phyloP scores from a whole-genome alignment of 1,140 invertebrate species.

The Drosophila nebulosa region DNA sequence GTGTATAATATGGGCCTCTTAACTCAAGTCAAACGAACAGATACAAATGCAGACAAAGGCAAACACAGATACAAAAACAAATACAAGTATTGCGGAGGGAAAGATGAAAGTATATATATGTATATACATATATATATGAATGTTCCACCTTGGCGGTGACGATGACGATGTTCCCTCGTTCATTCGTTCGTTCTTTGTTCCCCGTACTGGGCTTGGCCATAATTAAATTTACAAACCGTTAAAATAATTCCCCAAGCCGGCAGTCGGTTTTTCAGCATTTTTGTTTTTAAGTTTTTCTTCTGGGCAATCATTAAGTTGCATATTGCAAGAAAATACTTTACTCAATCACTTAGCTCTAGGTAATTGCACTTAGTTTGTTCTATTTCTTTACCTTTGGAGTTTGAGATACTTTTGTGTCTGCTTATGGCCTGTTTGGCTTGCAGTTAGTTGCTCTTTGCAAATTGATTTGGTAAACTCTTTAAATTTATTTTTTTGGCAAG shows the following conservation, averaged over 20 bases:
- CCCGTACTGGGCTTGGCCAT: conserved; percentile 14
- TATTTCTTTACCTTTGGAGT: conserved; percentile 41
- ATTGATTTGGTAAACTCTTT: conserved; percentile 39
- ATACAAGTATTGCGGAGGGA: conserved; percentile 6
- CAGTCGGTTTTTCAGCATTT: conserved; percentile 11
- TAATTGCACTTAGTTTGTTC: neutral
- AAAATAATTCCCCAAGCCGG: conserved; percentile 51
- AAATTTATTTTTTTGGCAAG: conserved; percentile 28
- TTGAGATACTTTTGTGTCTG: conserved; percentile 55
- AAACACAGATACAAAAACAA: neutral
- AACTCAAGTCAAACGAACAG: conserved; percentile 33
- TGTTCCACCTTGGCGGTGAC: conserved; percentile 39
- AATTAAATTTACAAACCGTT: conserved; percentile 73
- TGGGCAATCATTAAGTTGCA: conserved; percentile 30
- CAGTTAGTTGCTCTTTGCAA: conserved; percentile 25
- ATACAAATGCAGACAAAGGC: conserved; percentile 32
- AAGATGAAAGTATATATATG: conserved; percentile 18
- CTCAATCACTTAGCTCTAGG: conserved; percentile 11
- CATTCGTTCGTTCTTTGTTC: neutral
- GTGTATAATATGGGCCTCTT: conserved; percentile 56
- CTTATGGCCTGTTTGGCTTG: neutral
- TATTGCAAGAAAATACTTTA: conserved; percentile 7
- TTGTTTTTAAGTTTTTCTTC: too few species aligned
- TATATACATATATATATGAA: neutral
- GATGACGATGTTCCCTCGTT: conserved; percentile 24